Evolutionary conservation across 2,113 vertebrate genomes (phyloP), one percentile per base, ranked within the genome.

Genomic region (Eleginops maclovinus): DNA sequence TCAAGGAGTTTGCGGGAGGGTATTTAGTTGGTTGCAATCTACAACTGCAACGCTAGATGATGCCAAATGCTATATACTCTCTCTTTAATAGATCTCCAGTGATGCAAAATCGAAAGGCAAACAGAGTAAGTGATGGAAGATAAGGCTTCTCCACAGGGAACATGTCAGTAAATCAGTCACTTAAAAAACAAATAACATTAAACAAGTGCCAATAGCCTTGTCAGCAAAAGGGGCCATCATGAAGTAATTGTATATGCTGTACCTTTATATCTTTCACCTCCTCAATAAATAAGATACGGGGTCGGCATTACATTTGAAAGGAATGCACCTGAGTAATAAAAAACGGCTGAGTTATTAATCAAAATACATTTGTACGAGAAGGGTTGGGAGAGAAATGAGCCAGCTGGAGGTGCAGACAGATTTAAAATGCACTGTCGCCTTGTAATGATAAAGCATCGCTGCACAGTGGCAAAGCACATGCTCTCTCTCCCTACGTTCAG

Each of bases 161-260:
- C 0, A 12, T n/a, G 76, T 77, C 77, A 36, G 77, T 90, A 88
- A 92, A 92, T 91, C 87, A 87, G 76, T 81, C 85, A 69, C 79
- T 91, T 88, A 83, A 88, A 89, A 92, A 89, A 82, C 86, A 92
- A 89, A 92, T 83, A 85, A 80, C 72, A 75, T 83, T 67, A 83
- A 83, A 81, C 71, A 79, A 88, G 79, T 86, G 75, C 67, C 87
- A 72, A 77, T 75, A 80, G 87, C 85, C 76, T 79, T 88, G 90
- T 90, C 92, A 91, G 91, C 92, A 92, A 87, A 89, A 83, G 66
- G 44, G 70, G 72, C 79, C 81, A 84, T 89, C 82, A 85, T 86
- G 70, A 82, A 88, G 89, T 78, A 79, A 55, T 85, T 87, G 84
- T 82, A 83, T 87, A 78, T 51, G 69, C 74, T 36, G 31, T 53